Percentiles rank a stretch among this genome's conserved stretches.
Evolutionary conservation across 1,140 invertebrate genomes (phyloP).

Genomic region (Nasonia giraulti): DNA sequence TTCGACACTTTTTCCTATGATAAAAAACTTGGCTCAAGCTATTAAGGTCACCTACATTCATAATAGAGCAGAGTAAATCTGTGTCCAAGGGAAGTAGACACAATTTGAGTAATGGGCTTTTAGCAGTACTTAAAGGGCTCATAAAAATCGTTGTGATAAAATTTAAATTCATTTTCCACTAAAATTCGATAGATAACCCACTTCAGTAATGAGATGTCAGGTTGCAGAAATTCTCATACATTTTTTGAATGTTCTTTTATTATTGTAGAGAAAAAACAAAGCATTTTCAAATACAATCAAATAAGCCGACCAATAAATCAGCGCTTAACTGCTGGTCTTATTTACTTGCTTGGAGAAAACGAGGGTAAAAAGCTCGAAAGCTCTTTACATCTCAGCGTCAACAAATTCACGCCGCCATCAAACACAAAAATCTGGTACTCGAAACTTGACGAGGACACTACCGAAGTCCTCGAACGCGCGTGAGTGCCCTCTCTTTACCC

Average conservation of each 20-base stretch:
- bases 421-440: background rate
- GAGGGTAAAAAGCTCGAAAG: background rate
- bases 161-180: background rate
- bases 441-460: background rate
- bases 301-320: no score
- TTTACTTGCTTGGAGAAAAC: no score
- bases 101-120: background rate
- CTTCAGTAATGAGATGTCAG: no score
- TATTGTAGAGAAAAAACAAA: no score
- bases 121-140: background rate
- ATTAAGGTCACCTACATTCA: background rate
- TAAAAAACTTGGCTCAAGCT: background rate
- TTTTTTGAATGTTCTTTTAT: no score
- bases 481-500: background rate
- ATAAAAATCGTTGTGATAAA: background rate
- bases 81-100: background rate
- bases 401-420: background rate
- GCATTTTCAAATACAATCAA: no score
- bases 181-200: no score
- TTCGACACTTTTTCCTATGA: background rate
- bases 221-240: no score
- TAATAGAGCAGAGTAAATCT: background rate
- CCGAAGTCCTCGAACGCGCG: background rate
- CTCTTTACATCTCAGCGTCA: background rate
- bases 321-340: no score